These are phyloP conservation scores for Pachyuromys duprasi DNA, from an alignment of 2,797 vertebrate genomes.

Conservation along the genomic window DNA sequence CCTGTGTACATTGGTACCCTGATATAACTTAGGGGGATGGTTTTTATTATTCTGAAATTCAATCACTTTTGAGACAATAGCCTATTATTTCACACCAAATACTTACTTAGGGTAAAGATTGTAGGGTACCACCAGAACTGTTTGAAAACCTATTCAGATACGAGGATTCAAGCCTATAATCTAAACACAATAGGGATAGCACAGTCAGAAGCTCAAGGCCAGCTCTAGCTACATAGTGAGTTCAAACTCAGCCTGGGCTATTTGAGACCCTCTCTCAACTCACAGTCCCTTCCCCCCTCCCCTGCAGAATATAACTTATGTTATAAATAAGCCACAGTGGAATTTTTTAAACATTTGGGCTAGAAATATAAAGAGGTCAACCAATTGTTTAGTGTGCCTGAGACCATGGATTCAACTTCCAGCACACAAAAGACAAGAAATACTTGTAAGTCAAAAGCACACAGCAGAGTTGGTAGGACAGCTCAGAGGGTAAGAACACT, in stretches of 20 bases:
- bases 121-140: background rate
- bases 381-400: background rate
- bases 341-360: background rate
- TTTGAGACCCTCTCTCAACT: background rate
- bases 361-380: background rate
- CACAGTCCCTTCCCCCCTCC: background rate
- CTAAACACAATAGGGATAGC: background rate
- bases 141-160: background rate
- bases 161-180: background rate
- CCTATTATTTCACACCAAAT: slow-evolving; percentile 29
- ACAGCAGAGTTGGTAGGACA: no score
- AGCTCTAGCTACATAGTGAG: background rate
- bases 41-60: slow-evolving; percentile 7
- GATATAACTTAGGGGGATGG: background rate
- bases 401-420: background rate
- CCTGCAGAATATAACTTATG: background rate
- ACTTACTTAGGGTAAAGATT: background rate
- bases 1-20: background rate
- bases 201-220: background rate
- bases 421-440: background rate
- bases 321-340: no score
- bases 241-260: background rate
- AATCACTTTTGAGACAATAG: slow-evolving; percentile 28
- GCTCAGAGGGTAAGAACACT: background rate
- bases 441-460: background rate